These are phyloP conservation scores for Ptychoptera albimana DNA, from an alignment of 2,888 invertebrate species.

Conservation along the genomic window DNA sequence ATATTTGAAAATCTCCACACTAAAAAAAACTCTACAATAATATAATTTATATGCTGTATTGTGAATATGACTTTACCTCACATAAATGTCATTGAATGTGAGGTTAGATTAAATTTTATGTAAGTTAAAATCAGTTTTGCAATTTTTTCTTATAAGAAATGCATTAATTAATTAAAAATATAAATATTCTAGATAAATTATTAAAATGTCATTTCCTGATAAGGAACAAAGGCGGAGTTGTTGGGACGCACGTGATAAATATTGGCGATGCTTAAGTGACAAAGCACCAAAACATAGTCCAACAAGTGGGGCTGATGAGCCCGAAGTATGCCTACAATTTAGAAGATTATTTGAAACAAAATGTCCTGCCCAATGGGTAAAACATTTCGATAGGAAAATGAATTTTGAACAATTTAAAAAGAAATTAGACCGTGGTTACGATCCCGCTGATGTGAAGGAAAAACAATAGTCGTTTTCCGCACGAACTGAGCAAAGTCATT, in stretches of 20 bases:
- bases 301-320: constrained; percentile 35
- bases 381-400: constrained; percentile 84
- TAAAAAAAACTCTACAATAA: too few species aligned
- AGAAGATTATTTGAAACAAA: constrained; percentile 58
- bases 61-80: too few species aligned
- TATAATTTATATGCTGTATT: too few species aligned
- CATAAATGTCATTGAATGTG: too few species aligned
- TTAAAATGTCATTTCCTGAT: constrained; percentile 60
- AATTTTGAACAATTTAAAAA: constrained; percentile 78
- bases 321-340: constrained; percentile 46
- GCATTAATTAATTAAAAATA: too few species aligned
- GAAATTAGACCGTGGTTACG: constrained; percentile 73
- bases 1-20: background rate
- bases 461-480: too few species aligned
- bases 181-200: background rate
- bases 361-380: constrained; percentile 78
- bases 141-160: too few species aligned
- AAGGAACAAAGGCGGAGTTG: constrained; percentile 66
- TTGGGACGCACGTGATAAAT: constrained; percentile 72
- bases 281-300: constrained; percentile 33
- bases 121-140: too few species aligned
- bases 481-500: too few species aligned
- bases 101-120: too few species aligned
- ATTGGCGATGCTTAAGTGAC: constrained; percentile 78
- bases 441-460: constrained; percentile 33